These are phyloP conservation scores for Nematopogon swammerdamellus DNA, from an alignment of 2,888 invertebrate species.

Conservation along the genomic window DNA sequence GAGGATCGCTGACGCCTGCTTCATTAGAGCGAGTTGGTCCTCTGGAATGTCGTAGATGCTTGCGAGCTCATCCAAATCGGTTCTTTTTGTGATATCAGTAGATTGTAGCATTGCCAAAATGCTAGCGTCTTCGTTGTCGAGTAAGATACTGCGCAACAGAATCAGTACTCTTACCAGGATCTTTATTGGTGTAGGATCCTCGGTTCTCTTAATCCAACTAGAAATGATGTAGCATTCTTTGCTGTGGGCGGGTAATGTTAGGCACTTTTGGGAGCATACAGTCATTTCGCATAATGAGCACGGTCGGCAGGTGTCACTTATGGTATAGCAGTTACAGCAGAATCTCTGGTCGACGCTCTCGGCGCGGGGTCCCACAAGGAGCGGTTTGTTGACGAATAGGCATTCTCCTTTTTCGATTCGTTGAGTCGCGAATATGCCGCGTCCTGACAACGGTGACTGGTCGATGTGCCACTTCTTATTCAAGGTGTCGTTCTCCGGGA, in stretches of 20 bases:
- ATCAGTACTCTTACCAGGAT: constrained; percentile 22
- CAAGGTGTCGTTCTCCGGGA: constrained; percentile 13
- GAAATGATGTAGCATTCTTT: constrained; percentile 61
- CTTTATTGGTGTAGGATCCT: constrained; percentile 13
- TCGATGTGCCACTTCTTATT: constrained; percentile 54
- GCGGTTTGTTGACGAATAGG: constrained; percentile 64
- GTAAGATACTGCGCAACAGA: constrained; percentile 27
- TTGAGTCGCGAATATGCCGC: constrained; percentile 65
- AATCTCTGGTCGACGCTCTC: constrained; percentile 44
- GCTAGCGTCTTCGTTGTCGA: constrained; percentile 30
- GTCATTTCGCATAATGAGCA: constrained; percentile 65
- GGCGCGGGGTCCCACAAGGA: constrained; percentile 64
- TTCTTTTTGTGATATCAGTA: constrained; percentile 32
- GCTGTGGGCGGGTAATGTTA: constrained; percentile 48
- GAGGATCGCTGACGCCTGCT: constrained; percentile 47
- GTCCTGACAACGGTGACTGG: constrained; percentile 60
- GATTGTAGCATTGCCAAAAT: constrained; percentile 46
- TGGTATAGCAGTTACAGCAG: constrained; percentile 62
- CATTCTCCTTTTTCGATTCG: constrained; percentile 61
- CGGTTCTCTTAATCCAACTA: constrained; percentile 36
- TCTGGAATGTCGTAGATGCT: constrained; percentile 30
- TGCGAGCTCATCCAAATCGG: constrained; percentile 41
- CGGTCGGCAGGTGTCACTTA: constrained; percentile 23
- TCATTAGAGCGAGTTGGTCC: constrained; percentile 52
- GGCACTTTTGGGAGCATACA: constrained; percentile 62